These are phyloP conservation scores for Excalfactoria chinensis DNA, from an alignment of 2,113 vertebrate species.

Conservation along the genomic window DNA sequence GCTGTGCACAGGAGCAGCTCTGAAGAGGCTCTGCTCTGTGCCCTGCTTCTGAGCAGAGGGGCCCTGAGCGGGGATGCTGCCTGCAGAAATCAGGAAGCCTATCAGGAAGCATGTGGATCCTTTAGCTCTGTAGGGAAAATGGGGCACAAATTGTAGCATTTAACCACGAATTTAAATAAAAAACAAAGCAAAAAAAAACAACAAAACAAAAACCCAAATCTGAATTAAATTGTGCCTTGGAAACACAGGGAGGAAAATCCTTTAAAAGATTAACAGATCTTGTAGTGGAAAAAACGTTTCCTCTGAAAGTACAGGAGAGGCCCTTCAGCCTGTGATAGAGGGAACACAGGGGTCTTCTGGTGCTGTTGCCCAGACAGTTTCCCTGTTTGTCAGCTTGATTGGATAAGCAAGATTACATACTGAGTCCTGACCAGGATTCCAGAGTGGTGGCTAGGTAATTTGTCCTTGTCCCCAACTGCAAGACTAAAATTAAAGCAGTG, in stretches of 20 bases:
- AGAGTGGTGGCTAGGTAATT: background rate
- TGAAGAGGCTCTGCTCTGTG: background rate
- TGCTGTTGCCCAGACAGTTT: background rate
- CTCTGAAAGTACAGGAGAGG: background rate
- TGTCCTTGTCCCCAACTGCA: background rate
- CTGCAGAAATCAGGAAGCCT: background rate
- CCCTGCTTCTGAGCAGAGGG: background rate
- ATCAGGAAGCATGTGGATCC: background rate
- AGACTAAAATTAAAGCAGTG: fast-evolving
- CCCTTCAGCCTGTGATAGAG: background rate
- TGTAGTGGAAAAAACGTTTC: background rate
- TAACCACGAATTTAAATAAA: background rate
- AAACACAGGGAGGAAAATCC: background rate
- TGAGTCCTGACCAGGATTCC: background rate
- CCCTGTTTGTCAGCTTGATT: background rate
- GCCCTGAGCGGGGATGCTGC: background rate
- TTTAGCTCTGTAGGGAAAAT: background rate
- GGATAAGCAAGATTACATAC: background rate
- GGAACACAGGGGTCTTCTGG: background rate
- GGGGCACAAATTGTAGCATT: background rate
- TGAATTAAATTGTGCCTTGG: background rate
- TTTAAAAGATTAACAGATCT: background rate
- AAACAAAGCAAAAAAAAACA: too few relatives aligned
- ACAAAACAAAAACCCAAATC: background rate
- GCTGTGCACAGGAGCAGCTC: background rate